phyloP scores from a whole-genome alignment of 2,113 vertebrate genomes.

The Carlito syrichta region DNA sequence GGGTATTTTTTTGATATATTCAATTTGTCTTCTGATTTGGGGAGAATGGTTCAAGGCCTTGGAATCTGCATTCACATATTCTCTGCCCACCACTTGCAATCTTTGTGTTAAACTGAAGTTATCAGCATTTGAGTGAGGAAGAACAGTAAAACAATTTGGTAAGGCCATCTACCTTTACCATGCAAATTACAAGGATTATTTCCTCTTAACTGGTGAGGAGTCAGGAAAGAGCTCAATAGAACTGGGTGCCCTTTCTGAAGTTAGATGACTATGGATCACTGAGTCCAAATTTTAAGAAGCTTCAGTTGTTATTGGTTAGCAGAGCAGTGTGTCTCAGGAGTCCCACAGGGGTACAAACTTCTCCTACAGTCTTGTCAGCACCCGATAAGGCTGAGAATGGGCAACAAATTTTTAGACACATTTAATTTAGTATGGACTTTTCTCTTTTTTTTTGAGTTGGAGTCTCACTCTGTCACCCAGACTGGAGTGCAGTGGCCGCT shows the following conservation, averaged over 20 bases:
- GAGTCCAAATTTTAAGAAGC: background rate
- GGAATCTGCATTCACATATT: background rate
- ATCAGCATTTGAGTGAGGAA: background rate
- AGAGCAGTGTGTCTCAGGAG: background rate
- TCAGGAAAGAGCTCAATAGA: background rate
- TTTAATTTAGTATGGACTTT: background rate
- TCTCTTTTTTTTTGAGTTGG: too few relatives aligned
- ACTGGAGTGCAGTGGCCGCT: too few relatives aligned
- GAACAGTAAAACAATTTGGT: background rate
- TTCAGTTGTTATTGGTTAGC: too few relatives aligned
- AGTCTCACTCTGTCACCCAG: too few relatives aligned
- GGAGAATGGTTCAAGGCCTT: background rate
- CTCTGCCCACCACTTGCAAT: background rate
- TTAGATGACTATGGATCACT: background rate
- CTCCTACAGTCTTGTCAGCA: background rate
- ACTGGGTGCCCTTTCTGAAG: background rate
- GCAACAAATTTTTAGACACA: too few relatives aligned
- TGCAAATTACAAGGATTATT: rapidly evolving
- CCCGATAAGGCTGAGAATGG: background rate
- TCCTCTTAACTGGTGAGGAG: background rate
- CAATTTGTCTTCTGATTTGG: background rate
- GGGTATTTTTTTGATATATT: rapidly evolving
- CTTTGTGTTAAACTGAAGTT: background rate
- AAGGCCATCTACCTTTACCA: too few relatives aligned
- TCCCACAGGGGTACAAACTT: background rate